These are phyloP conservation scores for Cyphomyrus discorhynchus DNA, from an alignment of 2,113 vertebrate genomes.

Conservation along the genomic window DNA sequence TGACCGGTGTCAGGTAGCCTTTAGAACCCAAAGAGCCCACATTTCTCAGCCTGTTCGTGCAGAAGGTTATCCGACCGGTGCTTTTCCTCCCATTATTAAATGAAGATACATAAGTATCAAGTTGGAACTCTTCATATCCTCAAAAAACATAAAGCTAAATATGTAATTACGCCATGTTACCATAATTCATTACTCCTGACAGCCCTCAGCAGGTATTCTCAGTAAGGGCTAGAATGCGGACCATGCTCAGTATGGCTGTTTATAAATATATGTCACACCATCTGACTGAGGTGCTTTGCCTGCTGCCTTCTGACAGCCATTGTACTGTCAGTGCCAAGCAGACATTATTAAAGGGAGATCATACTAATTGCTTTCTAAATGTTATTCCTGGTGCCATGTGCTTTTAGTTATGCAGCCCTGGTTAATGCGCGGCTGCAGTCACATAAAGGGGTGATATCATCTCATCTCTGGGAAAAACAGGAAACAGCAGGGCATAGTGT, in stretches of 20 bases:
- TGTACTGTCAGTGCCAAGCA: slow-evolving; percentile 59
- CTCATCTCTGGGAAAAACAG: slow-evolving; percentile 49
- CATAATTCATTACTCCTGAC: background rate
- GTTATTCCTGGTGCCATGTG: slow-evolving; percentile 64
- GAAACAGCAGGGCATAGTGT: slow-evolving; percentile 18
- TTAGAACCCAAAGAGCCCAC: background rate
- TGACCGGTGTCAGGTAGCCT: background rate
- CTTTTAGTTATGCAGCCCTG: slow-evolving; percentile 58
- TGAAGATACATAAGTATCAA: background rate
- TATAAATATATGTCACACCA: background rate
- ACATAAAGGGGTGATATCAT: slow-evolving; percentile 66
- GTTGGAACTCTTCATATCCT: background rate
- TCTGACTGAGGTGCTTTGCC: slow-evolving; percentile 41
- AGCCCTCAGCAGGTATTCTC: background rate
- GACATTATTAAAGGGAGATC: slow-evolving; percentile 51
- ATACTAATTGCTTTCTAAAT: slow-evolving; percentile 76
- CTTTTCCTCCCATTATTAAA: background rate
- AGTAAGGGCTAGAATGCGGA: background rate
- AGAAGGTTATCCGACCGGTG: background rate
- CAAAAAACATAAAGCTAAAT: background rate
- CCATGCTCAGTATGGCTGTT: background rate
- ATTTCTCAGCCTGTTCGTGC: background rate
- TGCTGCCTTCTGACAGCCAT: slow-evolving; percentile 57
- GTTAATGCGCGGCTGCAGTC: slow-evolving; percentile 64
- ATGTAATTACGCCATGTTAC: background rate